phyloP scores from a whole-genome alignment of 2,888 invertebrate genomes.

The Eilema sororculum region DNA sequence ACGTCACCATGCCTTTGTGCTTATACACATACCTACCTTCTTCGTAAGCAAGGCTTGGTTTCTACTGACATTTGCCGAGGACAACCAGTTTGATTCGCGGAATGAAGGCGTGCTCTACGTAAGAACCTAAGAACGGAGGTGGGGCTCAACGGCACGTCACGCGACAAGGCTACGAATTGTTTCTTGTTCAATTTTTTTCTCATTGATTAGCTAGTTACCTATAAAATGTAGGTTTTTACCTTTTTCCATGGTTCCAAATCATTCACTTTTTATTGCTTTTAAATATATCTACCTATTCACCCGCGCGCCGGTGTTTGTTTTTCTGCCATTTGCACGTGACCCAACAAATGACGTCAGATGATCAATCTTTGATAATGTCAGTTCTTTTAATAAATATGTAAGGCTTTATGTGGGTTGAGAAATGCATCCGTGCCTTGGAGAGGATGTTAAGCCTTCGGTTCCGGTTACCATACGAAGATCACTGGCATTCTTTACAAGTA shows the following conservation, averaged over 20 bases:
- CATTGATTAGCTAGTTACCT: background rate
- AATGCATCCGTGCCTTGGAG: background rate
- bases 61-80: slow-evolving; percentile 25
- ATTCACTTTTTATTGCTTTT: slow-evolving; percentile 12
- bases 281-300: slow-evolving; percentile 10
- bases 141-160: slow-evolving; percentile 21
- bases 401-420: background rate
- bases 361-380: slow-evolving; percentile 46
- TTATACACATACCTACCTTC: slow-evolving; percentile 10
- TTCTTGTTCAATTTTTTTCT: background rate
- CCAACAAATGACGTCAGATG: slow-evolving; percentile 27
- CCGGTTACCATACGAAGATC: background rate
- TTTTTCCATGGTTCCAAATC: too few species aligned
- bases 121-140: slow-evolving; percentile 29
- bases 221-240: background rate
- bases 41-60: slow-evolving; percentile 14
- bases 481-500: background rate
- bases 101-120: slow-evolving; percentile 22
- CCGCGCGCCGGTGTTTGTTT: background rate
- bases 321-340: slow-evolving; percentile 11
- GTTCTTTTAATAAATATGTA: slow-evolving; percentile 16
- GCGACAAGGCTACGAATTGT: slow-evolving; percentile 6
- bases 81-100: slow-evolving; percentile 24
- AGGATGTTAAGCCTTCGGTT: background rate
- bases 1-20: slow-evolving; percentile 15